A percentile compares a stretch with the other conserved stretches of the same genome.
phyloP scores from a whole-genome alignment of 2,888 invertebrate species.

The Pristionchus maxplancki region DNA sequence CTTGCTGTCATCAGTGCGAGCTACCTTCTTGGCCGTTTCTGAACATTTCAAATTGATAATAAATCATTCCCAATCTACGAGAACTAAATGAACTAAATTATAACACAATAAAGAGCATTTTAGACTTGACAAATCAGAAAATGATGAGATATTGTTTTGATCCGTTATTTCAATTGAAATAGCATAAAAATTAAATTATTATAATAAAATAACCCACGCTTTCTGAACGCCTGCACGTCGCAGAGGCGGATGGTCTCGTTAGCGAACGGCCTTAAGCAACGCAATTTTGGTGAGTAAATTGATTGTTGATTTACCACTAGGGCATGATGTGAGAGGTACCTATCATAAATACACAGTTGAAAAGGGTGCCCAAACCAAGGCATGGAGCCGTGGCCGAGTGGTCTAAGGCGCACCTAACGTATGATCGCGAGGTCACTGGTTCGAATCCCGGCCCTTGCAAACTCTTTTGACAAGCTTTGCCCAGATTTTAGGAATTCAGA shows the following conservation, averaged over 20 bases:
- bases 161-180: neutral
- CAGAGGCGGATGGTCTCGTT: neutral
- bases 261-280: neutral
- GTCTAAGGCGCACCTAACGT: too few relatives aligned
- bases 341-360: too few relatives aligned
- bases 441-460: too few relatives aligned
- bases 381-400: too few relatives aligned
- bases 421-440: too few relatives aligned
- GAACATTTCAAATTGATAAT: neutral
- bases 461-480: too few relatives aligned
- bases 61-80: neutral
- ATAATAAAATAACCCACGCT: neutral
- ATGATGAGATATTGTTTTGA: neutral
- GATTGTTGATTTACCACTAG: too few relatives aligned
- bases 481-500: too few relatives aligned
- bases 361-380: too few relatives aligned
- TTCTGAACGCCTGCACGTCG: conserved; percentile 10
- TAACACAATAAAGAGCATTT: neutral
- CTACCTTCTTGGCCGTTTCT: neutral
- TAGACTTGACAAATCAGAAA: too few relatives aligned
- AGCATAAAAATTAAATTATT: neutral
- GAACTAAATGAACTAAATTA: neutral
- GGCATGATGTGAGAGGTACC: too few relatives aligned
- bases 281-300: too few relatives aligned
- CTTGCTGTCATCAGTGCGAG: neutral